Percentiles rank a stretch among this genome's conserved stretches.
phyloP scores from a whole-genome alignment of 2,888 invertebrate genomes.

The Agelastica alni region DNA sequence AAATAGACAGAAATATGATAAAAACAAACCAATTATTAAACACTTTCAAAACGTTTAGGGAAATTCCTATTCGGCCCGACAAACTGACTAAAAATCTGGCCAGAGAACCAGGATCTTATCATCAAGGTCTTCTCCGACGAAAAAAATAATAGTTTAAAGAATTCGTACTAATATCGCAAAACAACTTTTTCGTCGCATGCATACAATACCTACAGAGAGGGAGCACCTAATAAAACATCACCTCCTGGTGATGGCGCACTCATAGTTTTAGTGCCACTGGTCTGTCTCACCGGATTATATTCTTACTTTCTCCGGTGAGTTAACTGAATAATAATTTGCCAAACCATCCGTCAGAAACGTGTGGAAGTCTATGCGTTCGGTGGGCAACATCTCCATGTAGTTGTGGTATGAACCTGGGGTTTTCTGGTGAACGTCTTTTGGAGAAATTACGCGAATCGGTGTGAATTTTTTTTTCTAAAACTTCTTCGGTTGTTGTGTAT shows the following conservation, averaged over 20 bases:
- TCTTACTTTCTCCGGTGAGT: constrained; percentile 23
- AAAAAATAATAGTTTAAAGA: constrained; percentile 15
- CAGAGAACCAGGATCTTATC: constrained; percentile 3
- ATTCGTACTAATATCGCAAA: constrained; percentile 15
- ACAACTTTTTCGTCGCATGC: constrained; percentile 10
- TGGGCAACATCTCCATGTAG: constrained; percentile 16
- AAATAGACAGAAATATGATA: too few relatives aligned
- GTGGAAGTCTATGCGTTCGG: constrained; percentile 13
- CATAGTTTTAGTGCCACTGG: constrained; percentile 19
- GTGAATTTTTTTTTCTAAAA: constrained; percentile 5
- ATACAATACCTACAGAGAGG: constrained; percentile 8
- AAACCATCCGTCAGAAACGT: constrained; percentile 18
- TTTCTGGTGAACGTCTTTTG: background rate
- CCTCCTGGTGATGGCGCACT: background rate
- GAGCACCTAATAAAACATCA: constrained; percentile 16
- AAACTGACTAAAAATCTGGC: too few relatives aligned
- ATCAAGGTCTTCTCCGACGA: constrained; percentile 2
- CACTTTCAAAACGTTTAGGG: too few relatives aligned
- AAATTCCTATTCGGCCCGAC: too few relatives aligned
- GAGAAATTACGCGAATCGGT: background rate
- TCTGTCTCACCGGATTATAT: constrained; percentile 16
- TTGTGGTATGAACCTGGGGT: constrained; percentile 5
- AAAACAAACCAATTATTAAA: too few relatives aligned
- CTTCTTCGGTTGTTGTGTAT: background rate
- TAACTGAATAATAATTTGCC: constrained; percentile 18